These are phyloP conservation scores for Cebuella pygmaea DNA, from an alignment of 2,797 vertebrate genomes.

Conservation along the genomic window DNA sequence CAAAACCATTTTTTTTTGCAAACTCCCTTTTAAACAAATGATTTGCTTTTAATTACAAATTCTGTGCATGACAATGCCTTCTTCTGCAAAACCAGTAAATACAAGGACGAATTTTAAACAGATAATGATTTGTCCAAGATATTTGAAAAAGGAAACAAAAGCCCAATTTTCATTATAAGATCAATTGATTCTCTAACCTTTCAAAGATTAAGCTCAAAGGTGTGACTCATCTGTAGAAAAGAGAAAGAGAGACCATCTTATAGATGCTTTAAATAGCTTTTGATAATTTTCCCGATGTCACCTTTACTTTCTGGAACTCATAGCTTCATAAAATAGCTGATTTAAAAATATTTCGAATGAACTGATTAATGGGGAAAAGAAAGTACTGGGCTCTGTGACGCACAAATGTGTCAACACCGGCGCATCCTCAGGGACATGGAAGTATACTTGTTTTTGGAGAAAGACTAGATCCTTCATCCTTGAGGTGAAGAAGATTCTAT, in stretches of 20 bases:
- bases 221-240: slow-evolving; percentile 77
- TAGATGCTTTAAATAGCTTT: slow-evolving; percentile 76
- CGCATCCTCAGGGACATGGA: background rate
- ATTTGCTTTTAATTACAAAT: slow-evolving; percentile 86
- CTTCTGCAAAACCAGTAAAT: slow-evolving; percentile 85
- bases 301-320: slow-evolving; percentile 72
- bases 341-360: slow-evolving; percentile 84
- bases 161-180: slow-evolving; percentile 53
- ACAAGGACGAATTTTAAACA: slow-evolving; percentile 83
- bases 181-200: slow-evolving; percentile 71
- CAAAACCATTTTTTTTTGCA: slow-evolving; percentile 84
- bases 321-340: slow-evolving; percentile 82
- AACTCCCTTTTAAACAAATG: slow-evolving; percentile 84
- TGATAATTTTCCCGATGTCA: slow-evolving; percentile 69
- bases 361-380: slow-evolving; percentile 82
- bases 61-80: slow-evolving; percentile 82
- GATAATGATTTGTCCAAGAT: slow-evolving; percentile 80
- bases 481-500: background rate
- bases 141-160: slow-evolving; percentile 53
- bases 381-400: slow-evolving; percentile 14
- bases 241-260: slow-evolving; percentile 42
- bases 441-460: background rate
- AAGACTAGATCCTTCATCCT: background rate
- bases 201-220: slow-evolving; percentile 72
- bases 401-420: accelerated